Conservation (phyloP, 2,888 invertebrate species). For the Acanthococcus lagerstroemiae region DNA sequence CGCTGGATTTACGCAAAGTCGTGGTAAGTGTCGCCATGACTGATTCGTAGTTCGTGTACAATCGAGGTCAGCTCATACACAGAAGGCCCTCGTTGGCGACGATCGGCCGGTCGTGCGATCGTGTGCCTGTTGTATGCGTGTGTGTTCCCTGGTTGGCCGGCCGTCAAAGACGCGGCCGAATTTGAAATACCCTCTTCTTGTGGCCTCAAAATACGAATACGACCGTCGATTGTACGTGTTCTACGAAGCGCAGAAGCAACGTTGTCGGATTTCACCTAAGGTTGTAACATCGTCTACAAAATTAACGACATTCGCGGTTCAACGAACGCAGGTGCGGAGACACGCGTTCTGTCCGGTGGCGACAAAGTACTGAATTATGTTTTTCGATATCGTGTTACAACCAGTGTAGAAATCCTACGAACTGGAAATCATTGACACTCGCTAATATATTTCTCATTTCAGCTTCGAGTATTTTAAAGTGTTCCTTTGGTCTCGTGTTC, state of each 20-base stretch:
- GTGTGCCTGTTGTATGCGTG: too few species aligned
- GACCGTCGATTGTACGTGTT: not conserved
- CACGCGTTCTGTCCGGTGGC: too few species aligned
- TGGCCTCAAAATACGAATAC: too few species aligned
- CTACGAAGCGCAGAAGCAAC: not conserved
- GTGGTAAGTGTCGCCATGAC: conserved; percentile 23
- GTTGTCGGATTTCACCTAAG: not conserved
- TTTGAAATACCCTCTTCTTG: too few species aligned
- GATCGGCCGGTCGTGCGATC: too few species aligned
- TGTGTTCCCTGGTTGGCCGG: too few species aligned
- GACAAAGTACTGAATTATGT: too few species aligned
- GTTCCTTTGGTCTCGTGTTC: not conserved
- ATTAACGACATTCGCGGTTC: too few species aligned
- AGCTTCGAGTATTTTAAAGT: not conserved
- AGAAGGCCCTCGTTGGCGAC: too few species aligned
- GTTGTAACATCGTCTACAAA: not conserved
- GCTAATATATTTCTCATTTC: not conserved
- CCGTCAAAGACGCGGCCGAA: too few species aligned
- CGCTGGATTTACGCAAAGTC: conserved; percentile 45
- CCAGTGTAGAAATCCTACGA: not conserved
- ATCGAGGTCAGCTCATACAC: too few species aligned
- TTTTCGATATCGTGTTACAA: not conserved
- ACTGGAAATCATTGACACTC: not conserved
- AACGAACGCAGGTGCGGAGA: too few species aligned
- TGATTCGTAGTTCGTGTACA: not conserved